Evolutionary conservation across 1,140 invertebrate species (phyloP).

Genomic region (Conopomorpha cramerella): DNA sequence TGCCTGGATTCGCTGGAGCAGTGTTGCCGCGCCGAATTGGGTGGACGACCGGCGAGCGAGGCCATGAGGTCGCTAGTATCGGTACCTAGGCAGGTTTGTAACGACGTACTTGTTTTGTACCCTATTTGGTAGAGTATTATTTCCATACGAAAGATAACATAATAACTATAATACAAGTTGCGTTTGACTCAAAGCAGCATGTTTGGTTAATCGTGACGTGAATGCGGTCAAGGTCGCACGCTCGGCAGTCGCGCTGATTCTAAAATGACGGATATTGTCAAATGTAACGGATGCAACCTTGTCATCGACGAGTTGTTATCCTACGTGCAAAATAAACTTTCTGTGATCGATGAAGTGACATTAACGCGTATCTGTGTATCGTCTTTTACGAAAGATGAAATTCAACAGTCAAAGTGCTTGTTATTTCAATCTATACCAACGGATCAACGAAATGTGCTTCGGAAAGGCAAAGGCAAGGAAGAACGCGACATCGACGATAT

Average conservation of each 20-base stretch:
- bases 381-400: slow-evolving; percentile 3
- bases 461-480: slow-evolving; percentile 1
- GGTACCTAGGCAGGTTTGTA: slow-evolving; percentile 79
- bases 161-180: neutral
- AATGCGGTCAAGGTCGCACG: too few relatives aligned
- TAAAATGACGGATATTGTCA: neutral
- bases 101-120: too few relatives aligned
- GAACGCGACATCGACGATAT: slow-evolving; percentile 1
- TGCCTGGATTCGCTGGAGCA: slow-evolving; percentile 41
- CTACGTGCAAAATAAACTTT: slow-evolving; percentile 1
- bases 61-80: slow-evolving; percentile 83
- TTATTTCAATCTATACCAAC: slow-evolving; percentile 1
- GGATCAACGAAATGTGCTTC: neutral
- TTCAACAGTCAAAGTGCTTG: slow-evolving; percentile 1
- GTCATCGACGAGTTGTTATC: slow-evolving; percentile 1
- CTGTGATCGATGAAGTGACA: neutral
- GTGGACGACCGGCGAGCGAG: slow-evolving; percentile 68
- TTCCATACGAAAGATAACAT: slow-evolving; percentile 54
- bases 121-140: too few relatives aligned
- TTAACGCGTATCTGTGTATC: neutral
- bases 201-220: neutral
- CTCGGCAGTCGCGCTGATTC: too few relatives aligned
- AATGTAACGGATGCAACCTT: slow-evolving; percentile 1
- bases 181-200: neutral
- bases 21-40: slow-evolving; percentile 19